Evolutionary conservation across 2,113 vertebrate species (phyloP).

Genomic region (Pao palembangensis): DNA sequence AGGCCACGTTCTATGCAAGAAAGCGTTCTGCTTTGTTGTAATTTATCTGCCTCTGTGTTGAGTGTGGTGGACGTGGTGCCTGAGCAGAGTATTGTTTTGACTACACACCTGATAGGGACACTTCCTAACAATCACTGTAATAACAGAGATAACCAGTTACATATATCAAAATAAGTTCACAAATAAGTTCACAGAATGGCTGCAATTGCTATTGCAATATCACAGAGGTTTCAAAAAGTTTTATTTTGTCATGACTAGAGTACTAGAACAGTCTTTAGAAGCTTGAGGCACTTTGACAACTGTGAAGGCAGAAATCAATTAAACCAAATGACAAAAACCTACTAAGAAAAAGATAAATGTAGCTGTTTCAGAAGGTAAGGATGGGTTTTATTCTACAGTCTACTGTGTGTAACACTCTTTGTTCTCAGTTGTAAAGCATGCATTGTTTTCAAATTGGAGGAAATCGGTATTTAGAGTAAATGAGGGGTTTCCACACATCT

Average conservation of each 20-base stretch:
- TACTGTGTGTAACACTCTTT: conserved; percentile 19
- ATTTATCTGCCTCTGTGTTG: no score
- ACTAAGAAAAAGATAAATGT: conserved; percentile 24
- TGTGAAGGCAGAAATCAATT: conserved; percentile 49
- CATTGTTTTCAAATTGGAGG: conserved; percentile 34
- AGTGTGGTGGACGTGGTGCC: no score
- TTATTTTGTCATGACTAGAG: conserved; percentile 56
- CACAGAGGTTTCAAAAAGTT: conserved; percentile 44
- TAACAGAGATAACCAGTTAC: no score
- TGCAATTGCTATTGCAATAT: no score
- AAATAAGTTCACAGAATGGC: no score
- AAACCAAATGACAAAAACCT: conserved; percentile 33
- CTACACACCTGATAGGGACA: no score
- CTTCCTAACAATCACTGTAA: no score
- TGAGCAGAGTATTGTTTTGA: no score
- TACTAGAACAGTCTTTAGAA: conserved; percentile 61
- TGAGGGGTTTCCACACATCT: conserved; percentile 31
- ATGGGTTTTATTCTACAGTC: conserved; percentile 26
- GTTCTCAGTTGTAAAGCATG: conserved; percentile 49
- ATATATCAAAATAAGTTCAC: no score
- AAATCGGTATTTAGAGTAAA: conserved; percentile 22
- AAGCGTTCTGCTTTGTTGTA: no score
- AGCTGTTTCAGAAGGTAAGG: conserved; percentile 20
- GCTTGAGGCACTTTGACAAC: conserved; percentile 67
- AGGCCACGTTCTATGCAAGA: no score